Percentiles rank a stretch among this genome's conserved stretches.
These are phyloP conservation scores for Babylonia areolata DNA, from an alignment of 1,140 invertebrate genomes.

Conservation along the genomic window DNA sequence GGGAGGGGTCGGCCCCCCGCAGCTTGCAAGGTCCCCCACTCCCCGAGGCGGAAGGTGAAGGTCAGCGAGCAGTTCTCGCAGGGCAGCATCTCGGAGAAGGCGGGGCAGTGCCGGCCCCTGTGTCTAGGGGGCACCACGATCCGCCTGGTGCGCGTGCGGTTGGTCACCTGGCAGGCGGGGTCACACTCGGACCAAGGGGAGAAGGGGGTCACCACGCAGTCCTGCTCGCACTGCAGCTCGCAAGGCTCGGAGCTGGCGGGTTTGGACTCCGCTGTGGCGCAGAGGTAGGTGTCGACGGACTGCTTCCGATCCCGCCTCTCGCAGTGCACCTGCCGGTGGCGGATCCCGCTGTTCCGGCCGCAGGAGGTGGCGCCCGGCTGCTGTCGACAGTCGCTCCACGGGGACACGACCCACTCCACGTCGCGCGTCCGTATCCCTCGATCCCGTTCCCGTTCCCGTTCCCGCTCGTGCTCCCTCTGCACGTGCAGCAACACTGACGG, in stretches of 20 bases:
- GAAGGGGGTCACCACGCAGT: slow-evolving; percentile 81
- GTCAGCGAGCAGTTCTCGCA: slow-evolving; percentile 70
- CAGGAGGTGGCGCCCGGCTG: slow-evolving; percentile 27
- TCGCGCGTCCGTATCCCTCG: background rate
- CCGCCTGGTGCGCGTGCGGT: slow-evolving; percentile 78
- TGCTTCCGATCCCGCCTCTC: slow-evolving; percentile 43
- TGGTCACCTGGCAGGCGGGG: slow-evolving; percentile 75
- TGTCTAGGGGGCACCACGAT: slow-evolving; percentile 78
- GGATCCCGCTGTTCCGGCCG: slow-evolving; percentile 47
- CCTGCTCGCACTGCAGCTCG: slow-evolving; percentile 61
- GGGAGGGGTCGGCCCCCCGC: background rate
- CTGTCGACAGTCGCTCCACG: slow-evolving; percentile 55
- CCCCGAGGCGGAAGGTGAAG: slow-evolving; percentile 42
- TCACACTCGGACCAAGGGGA: slow-evolving; percentile 81
- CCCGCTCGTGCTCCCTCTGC: background rate
- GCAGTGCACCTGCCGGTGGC: slow-evolving; percentile 57
- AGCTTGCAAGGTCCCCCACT: slow-evolving; percentile 45
- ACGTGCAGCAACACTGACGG: background rate
- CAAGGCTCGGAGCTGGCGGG: slow-evolving; percentile 55
- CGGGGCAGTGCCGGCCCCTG: slow-evolving; percentile 76
- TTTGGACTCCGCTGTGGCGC: slow-evolving; percentile 53
- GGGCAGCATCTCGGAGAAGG: slow-evolving; percentile 79
- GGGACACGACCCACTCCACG: slow-evolving; percentile 57
- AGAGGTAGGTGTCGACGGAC: slow-evolving; percentile 45
- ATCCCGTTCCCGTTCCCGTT: background rate